phyloP scores from a whole-genome alignment of 2,888 invertebrate species.

The Volucella bombylans region DNA sequence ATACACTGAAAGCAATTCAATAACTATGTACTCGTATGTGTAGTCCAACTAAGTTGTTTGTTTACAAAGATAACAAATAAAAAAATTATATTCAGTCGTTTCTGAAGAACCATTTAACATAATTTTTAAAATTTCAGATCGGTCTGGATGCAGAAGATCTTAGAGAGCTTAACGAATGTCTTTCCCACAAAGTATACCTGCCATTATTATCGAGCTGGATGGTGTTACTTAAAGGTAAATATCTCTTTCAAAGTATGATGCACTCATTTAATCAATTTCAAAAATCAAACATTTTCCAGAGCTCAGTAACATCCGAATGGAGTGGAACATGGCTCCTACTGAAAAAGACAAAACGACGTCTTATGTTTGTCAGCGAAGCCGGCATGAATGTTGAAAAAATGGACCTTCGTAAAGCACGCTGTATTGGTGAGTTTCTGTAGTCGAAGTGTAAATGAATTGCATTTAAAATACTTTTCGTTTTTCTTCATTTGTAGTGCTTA shows the following conservation, averaged over 20 bases:
- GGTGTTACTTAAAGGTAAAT: slow-evolving; percentile 89
- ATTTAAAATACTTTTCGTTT: not conserved
- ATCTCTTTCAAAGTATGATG: not conserved
- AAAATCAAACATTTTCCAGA: slow-evolving; percentile 74
- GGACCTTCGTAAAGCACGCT: slow-evolving; percentile 91
- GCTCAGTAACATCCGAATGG: slow-evolving; percentile 84
- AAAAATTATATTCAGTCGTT: too few relatives aligned
- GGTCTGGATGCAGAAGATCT: slow-evolving; percentile 90
- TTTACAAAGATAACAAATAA: too few relatives aligned
- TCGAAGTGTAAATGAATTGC: not conserved
- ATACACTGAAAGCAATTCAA: not conserved
- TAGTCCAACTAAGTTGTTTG: too few relatives aligned
- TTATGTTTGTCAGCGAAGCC: slow-evolving; percentile 80
- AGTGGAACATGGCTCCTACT: slow-evolving; percentile 91
- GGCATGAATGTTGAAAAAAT: slow-evolving; percentile 85
- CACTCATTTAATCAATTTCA: not conserved
- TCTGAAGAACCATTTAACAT: not conserved
- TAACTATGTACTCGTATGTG: not conserved
- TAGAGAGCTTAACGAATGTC: slow-evolving; percentile 88
- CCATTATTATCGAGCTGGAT: slow-evolving; percentile 89
- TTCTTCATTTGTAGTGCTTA: slow-evolving; percentile 83
- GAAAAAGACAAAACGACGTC: slow-evolving; percentile 86
- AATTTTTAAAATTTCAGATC: slow-evolving; percentile 81
- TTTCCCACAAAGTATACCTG: slow-evolving; percentile 87
- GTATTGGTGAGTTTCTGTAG: slow-evolving; percentile 85